Evolutionary conservation across 2,113 vertebrate genomes (phyloP).

Genomic region (Callaeas wilsoni): DNA sequence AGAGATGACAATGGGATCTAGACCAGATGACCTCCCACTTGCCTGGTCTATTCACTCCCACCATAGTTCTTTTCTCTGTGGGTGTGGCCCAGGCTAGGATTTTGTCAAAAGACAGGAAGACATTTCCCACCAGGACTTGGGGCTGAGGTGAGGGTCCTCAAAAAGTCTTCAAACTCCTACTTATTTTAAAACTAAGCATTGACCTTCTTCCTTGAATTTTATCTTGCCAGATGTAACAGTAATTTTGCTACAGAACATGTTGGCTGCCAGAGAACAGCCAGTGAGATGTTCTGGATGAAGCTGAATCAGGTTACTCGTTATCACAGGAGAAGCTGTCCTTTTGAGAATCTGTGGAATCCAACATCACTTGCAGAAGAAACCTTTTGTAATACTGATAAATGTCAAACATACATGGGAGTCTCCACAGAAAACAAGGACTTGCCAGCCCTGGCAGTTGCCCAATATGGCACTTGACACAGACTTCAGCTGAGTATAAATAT

Average conservation of each 20-base stretch:
- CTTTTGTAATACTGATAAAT: background rate
- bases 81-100: background rate
- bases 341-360: background rate
- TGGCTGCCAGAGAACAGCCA: background rate
- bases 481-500: background rate
- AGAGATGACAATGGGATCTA: background rate
- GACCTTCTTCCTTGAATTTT: background rate
- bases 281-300: background rate
- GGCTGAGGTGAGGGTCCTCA: rapidly evolving
- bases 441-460: background rate
- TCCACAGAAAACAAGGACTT: background rate
- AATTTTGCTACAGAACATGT: background rate
- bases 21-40: background rate
- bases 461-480: background rate
- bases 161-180: background rate
- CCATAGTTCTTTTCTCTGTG: background rate
- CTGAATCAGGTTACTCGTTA: background rate
- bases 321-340: background rate
- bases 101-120: background rate
- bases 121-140: background rate
- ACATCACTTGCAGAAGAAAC: background rate
- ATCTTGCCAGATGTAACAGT: background rate
- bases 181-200: background rate
- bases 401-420: background rate
- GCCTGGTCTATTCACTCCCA: background rate